Evolutionary conservation across 2,797 vertebrate species (phyloP).

Genomic region (Chromis chromis): DNA sequence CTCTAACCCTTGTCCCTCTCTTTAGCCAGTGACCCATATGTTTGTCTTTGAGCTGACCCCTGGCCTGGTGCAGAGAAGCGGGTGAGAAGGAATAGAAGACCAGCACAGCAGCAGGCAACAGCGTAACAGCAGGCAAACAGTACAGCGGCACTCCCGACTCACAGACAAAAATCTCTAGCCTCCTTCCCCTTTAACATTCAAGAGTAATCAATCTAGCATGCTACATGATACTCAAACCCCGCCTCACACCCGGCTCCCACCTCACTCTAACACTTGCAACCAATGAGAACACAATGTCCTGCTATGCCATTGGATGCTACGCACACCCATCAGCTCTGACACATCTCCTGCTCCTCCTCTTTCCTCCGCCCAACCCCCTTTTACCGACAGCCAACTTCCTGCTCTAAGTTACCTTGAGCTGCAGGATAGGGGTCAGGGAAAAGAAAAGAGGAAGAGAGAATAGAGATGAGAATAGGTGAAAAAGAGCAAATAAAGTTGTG

Average conservation of each 20-base stretch:
- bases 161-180: constrained; percentile 89
- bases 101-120: constrained; percentile 69
- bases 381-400: constrained; percentile 93
- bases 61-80: constrained; percentile 76
- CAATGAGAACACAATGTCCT: constrained; percentile 77
- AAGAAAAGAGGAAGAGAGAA: constrained; percentile 80
- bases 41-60: constrained; percentile 97
- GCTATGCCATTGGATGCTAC: constrained; percentile 81
- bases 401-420: constrained; percentile 99
- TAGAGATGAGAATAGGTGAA: constrained; percentile 62
- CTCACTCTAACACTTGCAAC: constrained; percentile 73
- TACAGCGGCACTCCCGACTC: constrained; percentile 86
- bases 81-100: constrained; percentile 54
- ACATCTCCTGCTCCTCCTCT: constrained; percentile 78
- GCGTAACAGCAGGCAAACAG: constrained; percentile 79
- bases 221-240: constrained; percentile 90
- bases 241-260: constrained; percentile 78
- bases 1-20: constrained; percentile 45
- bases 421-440: constrained; percentile 97
- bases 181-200: constrained; percentile 97
- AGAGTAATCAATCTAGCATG: constrained; percentile 96
- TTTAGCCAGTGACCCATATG: constrained; percentile 76
- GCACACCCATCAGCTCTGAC: constrained; percentile 81
- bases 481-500: constrained; percentile 80
- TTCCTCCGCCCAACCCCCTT: constrained; percentile 82